Evolutionary conservation across 2,888 invertebrate species (phyloP).

Genomic region (Ennomos erosarius): DNA sequence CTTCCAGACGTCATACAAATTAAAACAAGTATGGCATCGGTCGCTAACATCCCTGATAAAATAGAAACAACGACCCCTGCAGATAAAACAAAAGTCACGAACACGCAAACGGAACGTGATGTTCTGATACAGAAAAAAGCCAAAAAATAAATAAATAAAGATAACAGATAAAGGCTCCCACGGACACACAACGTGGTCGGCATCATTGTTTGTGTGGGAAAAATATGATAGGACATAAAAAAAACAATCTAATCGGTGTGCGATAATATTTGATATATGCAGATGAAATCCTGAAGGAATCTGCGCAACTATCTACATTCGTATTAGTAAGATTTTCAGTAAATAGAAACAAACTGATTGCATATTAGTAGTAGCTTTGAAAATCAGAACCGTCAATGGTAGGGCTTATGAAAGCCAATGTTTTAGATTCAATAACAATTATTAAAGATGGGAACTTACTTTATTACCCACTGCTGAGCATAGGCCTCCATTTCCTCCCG

Average conservation of each 20-base stretch:
- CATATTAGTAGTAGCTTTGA: no score
- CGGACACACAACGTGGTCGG: constrained; percentile 7
- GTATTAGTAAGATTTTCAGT: no score
- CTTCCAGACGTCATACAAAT: neutral
- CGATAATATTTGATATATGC: constrained; percentile 1
- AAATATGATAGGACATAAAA: constrained; percentile 1
- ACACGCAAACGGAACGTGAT: constrained; percentile 18
- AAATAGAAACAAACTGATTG: no score
- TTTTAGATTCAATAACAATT: no score
- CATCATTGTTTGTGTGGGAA: constrained; percentile 17
- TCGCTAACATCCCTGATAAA: constrained; percentile 21
- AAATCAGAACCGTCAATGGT: no score
- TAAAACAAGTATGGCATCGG: constrained; percentile 21
- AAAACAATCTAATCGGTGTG: constrained; percentile 8
- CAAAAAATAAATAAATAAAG: constrained; percentile 24
- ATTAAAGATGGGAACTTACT: no score
- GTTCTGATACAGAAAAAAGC: constrained; percentile 24
- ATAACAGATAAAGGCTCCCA: constrained; percentile 9
- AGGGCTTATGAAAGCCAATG: no score
- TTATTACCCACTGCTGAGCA: no score
- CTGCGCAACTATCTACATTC: no score
- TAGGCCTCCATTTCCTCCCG: no score
- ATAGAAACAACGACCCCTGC: constrained; percentile 18
- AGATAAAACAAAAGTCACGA: constrained; percentile 13
- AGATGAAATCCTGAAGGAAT: neutral